A percentile compares a stretch with the other conserved stretches of the same genome.
These are phyloP conservation scores for Zaprionus bogoriensis DNA, from an alignment of 2,888 invertebrate genomes.

Conservation along the genomic window DNA sequence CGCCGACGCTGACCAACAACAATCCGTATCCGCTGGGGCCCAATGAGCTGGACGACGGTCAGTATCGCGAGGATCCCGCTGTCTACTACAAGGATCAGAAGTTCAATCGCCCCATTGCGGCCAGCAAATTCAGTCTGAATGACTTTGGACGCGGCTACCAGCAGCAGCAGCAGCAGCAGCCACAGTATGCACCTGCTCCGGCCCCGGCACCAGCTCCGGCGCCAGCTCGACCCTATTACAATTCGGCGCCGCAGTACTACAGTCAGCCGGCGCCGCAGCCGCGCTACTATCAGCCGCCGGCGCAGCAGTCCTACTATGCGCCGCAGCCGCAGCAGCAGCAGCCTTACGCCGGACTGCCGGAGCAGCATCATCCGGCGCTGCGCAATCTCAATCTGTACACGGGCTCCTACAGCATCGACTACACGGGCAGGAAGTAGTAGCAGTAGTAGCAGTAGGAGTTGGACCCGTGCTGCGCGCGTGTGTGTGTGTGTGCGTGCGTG, in stretches of 20 bases:
- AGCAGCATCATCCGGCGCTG: conserved; percentile 88
- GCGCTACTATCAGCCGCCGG: conserved; percentile 76
- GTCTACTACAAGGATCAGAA: conserved; percentile 89
- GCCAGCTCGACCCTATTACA: conserved; percentile 66
- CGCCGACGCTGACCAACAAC: conserved; percentile 89
- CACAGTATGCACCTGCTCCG: conserved; percentile 56
- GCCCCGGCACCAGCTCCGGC: conserved; percentile 56
- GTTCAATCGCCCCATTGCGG: conserved; percentile 83
- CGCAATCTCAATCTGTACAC: conserved; percentile 88
- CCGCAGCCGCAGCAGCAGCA: conserved; percentile 81
- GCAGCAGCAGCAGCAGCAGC: conserved; percentile 32
- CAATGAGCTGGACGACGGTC: conserved; percentile 91
- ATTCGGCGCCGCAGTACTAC: conserved; percentile 66
- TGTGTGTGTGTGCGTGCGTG: conserved; percentile 22
- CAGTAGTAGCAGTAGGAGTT: neutral
- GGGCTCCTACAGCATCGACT: conserved; percentile 91
- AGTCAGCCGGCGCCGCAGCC: conserved; percentile 80
- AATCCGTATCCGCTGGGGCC: conserved; percentile 83
- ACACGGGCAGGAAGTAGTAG: conserved; percentile 85
- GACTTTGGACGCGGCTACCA: conserved; percentile 77
- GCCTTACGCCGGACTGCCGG: conserved; percentile 83
- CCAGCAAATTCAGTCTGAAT: conserved; percentile 81
- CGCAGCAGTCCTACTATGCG: conserved; percentile 75
- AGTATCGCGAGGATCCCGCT: conserved; percentile 92
- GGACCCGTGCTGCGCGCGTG: neutral